Evolutionary conservation across 2,113 vertebrate species (phyloP), one percentile per base, ranked within the genome.

Genomic region (Ctenomys sociabilis): DNA sequence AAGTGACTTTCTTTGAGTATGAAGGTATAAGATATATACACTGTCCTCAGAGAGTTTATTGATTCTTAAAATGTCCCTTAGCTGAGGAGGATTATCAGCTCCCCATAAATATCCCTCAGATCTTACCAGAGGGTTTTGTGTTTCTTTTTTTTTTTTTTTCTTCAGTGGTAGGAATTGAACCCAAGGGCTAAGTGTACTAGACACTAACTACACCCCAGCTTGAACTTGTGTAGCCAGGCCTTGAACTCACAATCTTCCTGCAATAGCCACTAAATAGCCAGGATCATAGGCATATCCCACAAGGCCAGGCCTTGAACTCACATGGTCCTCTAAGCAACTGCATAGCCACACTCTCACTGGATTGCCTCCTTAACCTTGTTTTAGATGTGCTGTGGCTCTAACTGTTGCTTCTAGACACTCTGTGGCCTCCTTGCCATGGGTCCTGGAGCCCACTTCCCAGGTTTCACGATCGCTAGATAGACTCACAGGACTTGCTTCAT

Each of bases 321-420:
- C 17, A 52, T 32, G 43, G 17, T 4, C 4, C 45, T 85, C 82
- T 93, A 72, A 95, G 64, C 40, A 78, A 80, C 6, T 5, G 30
- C 43, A 63, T 13, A 10, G 85, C 9, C 26, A 49, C n/a, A 19
- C 61, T 82, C 16, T 37, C 22, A 40, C 10, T 64, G 43, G 54
- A 63, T 45, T 16, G 7, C 28, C 45, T 88, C 35, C 22, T 83
- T 63, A 7, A 5, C 16, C 35, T 49, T 52, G 19, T 80, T 84
- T 54, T 54, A 54, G 49, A 49, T 10, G 10, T 49, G 5, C 49
- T 49, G 49, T 49, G 10, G 49, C 49, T 5, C 49, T 49, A 49
- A 10, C 49, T 49, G 49, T 49, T n/a, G n/a, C n/a, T n/a, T 95
- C 11, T 30, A 80, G 63, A 86, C 86, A 92, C 64, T 85, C 94